phyloP scores from a whole-genome alignment of 1,140 invertebrate genomes.

The Megalopta genalis region DNA sequence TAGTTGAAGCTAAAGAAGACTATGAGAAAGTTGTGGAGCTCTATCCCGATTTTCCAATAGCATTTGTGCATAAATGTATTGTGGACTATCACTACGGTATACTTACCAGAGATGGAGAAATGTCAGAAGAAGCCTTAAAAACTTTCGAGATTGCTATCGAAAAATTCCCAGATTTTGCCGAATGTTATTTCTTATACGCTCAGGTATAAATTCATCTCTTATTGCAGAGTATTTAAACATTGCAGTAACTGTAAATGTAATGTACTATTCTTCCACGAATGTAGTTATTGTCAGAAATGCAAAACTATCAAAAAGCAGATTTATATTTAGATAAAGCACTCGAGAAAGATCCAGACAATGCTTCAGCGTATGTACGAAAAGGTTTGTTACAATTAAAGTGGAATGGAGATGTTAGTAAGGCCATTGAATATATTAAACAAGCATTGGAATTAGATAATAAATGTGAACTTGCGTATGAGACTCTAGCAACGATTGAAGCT shows the following conservation, averaged over 20 bases:
- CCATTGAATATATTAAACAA: constrained; percentile 88
- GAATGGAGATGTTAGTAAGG: constrained; percentile 89
- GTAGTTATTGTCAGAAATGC: constrained; percentile 80
- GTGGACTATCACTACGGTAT: constrained; percentile 88
- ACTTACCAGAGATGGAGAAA: constrained; percentile 79
- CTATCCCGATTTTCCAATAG: constrained; percentile 90
- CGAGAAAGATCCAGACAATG: constrained; percentile 91
- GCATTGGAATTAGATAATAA: constrained; percentile 93
- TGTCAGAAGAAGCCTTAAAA: constrained; percentile 83
- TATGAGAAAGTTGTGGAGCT: constrained; percentile 91
- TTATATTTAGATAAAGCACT: constrained; percentile 90
- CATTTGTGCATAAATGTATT: constrained; percentile 93
- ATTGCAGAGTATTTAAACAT: constrained; percentile 18
- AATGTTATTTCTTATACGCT: constrained; percentile 91
- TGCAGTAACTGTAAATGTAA: constrained; percentile 5
- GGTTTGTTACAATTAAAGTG: constrained; percentile 91
- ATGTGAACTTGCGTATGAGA: constrained; percentile 97
- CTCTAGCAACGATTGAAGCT: constrained; percentile 95
- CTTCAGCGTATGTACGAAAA: constrained; percentile 92
- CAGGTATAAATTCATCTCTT: constrained; percentile 81
- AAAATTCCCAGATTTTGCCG: constrained; percentile 90
- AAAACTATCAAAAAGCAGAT: constrained; percentile 91
- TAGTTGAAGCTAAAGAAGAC: constrained; percentile 89
- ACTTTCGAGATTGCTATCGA: constrained; percentile 88
- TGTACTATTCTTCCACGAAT: neutral